Conservation (phyloP, 2,888 invertebrate genomes). For the Lissonota sp. region DNA sequence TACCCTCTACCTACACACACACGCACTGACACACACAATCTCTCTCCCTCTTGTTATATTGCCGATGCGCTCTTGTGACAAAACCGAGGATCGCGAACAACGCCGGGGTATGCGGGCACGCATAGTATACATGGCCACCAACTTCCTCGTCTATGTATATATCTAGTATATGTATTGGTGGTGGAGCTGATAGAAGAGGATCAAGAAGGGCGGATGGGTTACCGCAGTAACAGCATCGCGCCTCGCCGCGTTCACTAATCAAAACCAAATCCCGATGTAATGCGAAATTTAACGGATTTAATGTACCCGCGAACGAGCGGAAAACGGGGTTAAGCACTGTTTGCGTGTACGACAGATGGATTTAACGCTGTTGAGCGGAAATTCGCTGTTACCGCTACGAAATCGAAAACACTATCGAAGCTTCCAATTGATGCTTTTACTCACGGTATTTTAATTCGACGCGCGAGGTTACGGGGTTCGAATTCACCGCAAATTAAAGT, state of each 20-base stretch:
- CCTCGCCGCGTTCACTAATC: constrained; percentile 60
- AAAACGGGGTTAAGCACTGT: constrained; percentile 15
- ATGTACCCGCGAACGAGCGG: constrained; percentile 52
- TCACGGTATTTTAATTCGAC: neutral
- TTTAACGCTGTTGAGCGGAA: neutral
- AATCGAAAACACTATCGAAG: constrained; percentile 5
- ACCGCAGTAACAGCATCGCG: constrained; percentile 23
- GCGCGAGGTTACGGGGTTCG: too few species aligned
- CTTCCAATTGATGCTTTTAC: neutral
- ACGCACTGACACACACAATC: constrained; percentile 6
- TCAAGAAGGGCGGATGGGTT: neutral
- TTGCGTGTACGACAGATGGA: constrained; percentile 5
- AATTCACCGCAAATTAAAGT: too few species aligned
- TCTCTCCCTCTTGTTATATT: constrained; percentile 18
- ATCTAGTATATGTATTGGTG: neutral
- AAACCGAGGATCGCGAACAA: constrained; percentile 31
- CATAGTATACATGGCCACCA: constrained; percentile 1
- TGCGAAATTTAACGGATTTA: constrained; percentile 68
- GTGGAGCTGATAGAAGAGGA: neutral
- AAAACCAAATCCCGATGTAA: constrained; percentile 65
- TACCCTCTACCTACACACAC: neutral
- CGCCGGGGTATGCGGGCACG: neutral
- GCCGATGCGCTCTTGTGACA: constrained; percentile 18
- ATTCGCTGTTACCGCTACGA: neutral
- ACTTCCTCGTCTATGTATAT: neutral